These are phyloP conservation scores for Numenius phaeopus DNA, from an alignment of 2,797 vertebrate genomes.

Conservation along the genomic window DNA sequence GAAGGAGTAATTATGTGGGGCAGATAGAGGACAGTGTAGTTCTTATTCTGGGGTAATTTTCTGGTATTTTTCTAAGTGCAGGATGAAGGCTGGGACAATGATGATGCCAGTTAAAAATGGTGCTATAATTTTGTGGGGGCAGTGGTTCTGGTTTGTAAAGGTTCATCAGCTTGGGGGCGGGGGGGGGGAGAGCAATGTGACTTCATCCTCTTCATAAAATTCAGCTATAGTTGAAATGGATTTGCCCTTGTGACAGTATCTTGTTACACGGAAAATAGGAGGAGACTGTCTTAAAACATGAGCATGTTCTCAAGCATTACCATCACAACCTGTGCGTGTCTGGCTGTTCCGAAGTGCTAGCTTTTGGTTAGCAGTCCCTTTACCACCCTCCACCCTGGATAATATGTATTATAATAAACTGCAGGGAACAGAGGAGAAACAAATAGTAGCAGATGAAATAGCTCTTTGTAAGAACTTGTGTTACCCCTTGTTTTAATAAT, in stretches of 20 bases:
- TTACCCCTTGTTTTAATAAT: background rate
- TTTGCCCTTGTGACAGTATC: background rate
- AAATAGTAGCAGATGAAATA: background rate
- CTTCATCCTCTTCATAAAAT: background rate
- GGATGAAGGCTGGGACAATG: background rate
- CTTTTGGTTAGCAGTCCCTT: background rate
- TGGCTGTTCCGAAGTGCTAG: background rate
- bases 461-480: background rate
- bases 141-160: background rate
- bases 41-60: background rate
- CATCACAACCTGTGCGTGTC: background rate
- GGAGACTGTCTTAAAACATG: background rate
- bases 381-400: background rate
- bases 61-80: background rate
- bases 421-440: background rate
- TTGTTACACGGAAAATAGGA: background rate
- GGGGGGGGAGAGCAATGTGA: accelerated
- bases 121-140: background rate
- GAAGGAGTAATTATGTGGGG: background rate
- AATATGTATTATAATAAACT: background rate
- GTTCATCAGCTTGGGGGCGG: background rate
- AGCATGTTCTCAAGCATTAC: background rate
- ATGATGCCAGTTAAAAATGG: background rate
- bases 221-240: background rate
- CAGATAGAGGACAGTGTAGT: background rate